Base-by-base conservation (phyloP, 2,888 invertebrate genomes). In the Stenolophus ochropezus region DNA sequence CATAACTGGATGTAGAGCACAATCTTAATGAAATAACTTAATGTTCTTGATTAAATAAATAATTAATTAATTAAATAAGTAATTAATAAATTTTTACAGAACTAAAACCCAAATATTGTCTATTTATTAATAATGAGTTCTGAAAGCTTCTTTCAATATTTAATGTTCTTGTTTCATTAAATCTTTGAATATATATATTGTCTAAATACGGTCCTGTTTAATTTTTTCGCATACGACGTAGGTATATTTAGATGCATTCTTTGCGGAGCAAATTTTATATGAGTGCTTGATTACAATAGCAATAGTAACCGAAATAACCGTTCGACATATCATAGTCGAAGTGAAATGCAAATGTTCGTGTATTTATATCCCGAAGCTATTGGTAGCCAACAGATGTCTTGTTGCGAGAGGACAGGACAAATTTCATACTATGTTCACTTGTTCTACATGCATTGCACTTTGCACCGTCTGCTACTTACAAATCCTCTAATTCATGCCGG, bases 241-340 rank as follows among this genome's bases (percentile, higher is more conserved):
- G 53, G 25, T 56, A 75, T 56, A 75, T 21, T 21, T 75, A 75
- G 75, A 56, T n/a, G 16, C 75, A 75, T 75, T 75, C 75, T 56
- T 56, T 25, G 33, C 53, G 49, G 33, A 21, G 61, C 77, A 61
- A 33, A 77, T 33, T 77, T 77, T 77, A 77, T 77, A 77, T 77
- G 77, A 77, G 33, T 47, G 21, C 33, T 27, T 61, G 61, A 76
- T 56, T 76, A 77, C 77, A 77, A 61, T 61, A 42, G 73, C 23
- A 4, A n/a, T n/a, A n/a, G n/a, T n/a, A n/a, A 61, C 61, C 33
- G 27, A 75, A 77, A 33, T 61, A 58, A 77, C 58, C 77, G 21
- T 77, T 61, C 47, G 58, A 61, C 77, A 77, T 58, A 47, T 61
- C 77, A 58, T 47, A 33, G 33, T 61, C 21, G 27, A 27, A 16